Evolutionary conservation across 2,888 invertebrate genomes (phyloP), one percentile per base, ranked within the genome.

Genomic region (Apodemia duryi): DNA sequence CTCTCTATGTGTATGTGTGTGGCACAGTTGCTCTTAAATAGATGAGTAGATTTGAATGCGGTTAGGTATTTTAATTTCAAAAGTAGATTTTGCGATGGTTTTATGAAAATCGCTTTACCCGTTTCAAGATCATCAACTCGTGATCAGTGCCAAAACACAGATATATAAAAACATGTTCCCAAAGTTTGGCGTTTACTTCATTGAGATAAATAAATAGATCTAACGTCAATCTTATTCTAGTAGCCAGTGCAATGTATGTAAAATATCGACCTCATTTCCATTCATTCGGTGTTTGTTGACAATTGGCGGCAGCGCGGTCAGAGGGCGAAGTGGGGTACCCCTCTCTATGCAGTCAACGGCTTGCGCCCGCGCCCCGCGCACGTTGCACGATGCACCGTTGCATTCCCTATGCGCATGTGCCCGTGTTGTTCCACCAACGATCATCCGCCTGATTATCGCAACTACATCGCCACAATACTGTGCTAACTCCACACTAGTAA

Each of bases 261-360:
- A 81, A 75, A 77, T 77, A 76, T 66, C 74, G 78, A 75, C 78
- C 79, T 86, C 78, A 85, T 88, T 86, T 85, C 84, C 88, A 88
- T 89, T 88, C 82, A 88, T 85, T 80, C 76, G 78, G 75, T 82
- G 79, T 82, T 83, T 86, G 86, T 88, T 87, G 88, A 86, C 85
- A 87, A 86, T 83, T 78, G 75, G 79, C 72, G 80, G 79, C 75
- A 71, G 69, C 71, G 78, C 75, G 80, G 83, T 81, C 82, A 81
- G 83, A 82, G 84, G 83, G 79, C 77, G 77, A 74, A 72, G 74
- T 73, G 77, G 77, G 75, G 72, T 71, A 73, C 71, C 71, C 72
- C 70, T 72, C 74, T 70, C 73, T 71, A 83, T 83, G 85, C 85
- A 81, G 82, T 81, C 77, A 74, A 75, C 78, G 73, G 75, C 79